phyloP scores from a whole-genome alignment of 2,113 vertebrate species.

The Etheostoma spectabile region DNA sequence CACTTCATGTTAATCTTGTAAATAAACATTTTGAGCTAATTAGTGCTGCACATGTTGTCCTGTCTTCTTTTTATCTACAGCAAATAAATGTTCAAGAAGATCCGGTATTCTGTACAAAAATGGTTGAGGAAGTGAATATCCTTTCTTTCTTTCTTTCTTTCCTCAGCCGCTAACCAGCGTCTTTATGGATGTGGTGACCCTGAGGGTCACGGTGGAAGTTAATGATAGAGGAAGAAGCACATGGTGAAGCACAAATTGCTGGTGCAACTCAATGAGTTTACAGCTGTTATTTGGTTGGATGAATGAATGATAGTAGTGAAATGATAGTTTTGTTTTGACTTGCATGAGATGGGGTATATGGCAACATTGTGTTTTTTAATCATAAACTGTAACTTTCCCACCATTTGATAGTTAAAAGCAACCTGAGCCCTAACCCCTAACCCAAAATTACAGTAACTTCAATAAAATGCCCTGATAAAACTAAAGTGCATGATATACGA shows the following conservation, averaged over 20 bases:
- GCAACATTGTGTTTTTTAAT: not conserved
- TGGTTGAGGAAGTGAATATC: not conserved
- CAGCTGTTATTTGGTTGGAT: conserved; percentile 15
- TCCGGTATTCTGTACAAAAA: conserved; percentile 35
- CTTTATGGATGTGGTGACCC: conserved; percentile 21
- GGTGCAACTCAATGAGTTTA: conserved; percentile 12
- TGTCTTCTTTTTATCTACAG: not conserved
- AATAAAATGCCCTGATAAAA: not conserved
- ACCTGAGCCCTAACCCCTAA: too few species aligned
- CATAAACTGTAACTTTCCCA: not conserved
- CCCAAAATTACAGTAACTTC: too few species aligned
- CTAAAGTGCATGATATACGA: not conserved
- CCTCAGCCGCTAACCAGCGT: not conserved
- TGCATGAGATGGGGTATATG: not conserved
- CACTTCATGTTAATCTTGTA: conserved; percentile 23
- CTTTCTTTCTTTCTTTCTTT: not conserved
- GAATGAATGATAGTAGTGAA: conserved; percentile 24
- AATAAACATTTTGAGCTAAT: conserved; percentile 53
- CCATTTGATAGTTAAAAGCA: too few species aligned
- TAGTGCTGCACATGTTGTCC: conserved; percentile 10
- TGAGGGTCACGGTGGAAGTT: conserved; percentile 32
- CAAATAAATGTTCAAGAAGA: conserved; percentile 15
- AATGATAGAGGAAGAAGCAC: conserved; percentile 58
- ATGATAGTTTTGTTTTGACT: not conserved
- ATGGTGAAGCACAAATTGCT: conserved; percentile 40